phyloP scores from a whole-genome alignment of 35 echinoderm and acorn worm species.

The Apostichopus californicus region DNA sequence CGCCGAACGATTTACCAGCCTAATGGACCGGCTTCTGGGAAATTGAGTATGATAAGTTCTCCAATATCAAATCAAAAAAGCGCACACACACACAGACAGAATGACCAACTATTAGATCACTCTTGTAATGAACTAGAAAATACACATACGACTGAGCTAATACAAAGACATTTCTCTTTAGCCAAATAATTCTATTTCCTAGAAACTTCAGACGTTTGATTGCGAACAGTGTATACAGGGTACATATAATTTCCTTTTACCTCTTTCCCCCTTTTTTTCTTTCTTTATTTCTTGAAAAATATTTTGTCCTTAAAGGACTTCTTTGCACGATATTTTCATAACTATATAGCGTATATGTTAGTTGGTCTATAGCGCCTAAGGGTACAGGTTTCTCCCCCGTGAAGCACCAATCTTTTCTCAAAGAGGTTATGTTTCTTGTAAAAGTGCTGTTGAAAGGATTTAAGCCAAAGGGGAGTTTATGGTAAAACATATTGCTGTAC shows the following conservation, averaged over 20 bases:
- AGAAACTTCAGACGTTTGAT: not conserved
- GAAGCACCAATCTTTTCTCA: conserved; percentile 30
- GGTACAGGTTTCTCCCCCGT: conserved; percentile 27
- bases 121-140: too few species aligned
- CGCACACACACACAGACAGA: too few species aligned
- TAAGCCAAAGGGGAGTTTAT: conserved; percentile 2
- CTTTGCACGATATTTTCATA: conserved; percentile 19
- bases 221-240: not conserved
- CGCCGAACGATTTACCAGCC: too few species aligned
- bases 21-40: too few species aligned
- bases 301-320: conserved; percentile 1
- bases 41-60: too few species aligned
- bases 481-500: not conserved
- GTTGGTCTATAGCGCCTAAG: conserved; percentile 12
- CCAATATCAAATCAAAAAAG: too few species aligned
- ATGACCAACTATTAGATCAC: too few species aligned
- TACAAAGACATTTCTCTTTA: not conserved
- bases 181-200: not conserved
- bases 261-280: not conserved
- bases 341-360: not conserved
- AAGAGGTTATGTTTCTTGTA: conserved; percentile 34
- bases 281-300: not conserved
- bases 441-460: conserved; percentile 36
- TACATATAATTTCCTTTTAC: too few species aligned
- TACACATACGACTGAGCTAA: not conserved